Base-by-base conservation (phyloP, 1,140 invertebrate species). In the Harpegnathos saltator region DNA sequence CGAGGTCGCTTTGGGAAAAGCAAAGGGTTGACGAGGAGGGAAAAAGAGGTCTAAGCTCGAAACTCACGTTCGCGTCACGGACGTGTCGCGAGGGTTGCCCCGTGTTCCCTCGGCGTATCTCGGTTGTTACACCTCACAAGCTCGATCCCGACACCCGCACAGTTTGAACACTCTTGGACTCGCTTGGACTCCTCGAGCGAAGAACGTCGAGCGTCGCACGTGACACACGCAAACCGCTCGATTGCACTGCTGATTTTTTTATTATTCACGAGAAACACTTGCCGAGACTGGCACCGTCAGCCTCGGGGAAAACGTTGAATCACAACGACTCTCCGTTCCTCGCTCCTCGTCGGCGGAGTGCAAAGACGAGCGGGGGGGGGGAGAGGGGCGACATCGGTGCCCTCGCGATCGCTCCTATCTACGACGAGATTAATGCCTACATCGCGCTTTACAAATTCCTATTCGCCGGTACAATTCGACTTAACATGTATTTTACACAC, bases 401-500 rank as follows among this genome's bases (percentile, higher is more conserved):
- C 61, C 58, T 58, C 15, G 78, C 54, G 38, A 74, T 22, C 22
- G 7, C n/a, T 62, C 72, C 22, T 52, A 50, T 19, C 68, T 74
- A 61, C 44, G 68, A 73, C 75, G 58, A 71, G 74, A 69, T 68
- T 84, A 81, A 78, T 44, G 38, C 61, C 66, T 82, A 82, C 26
- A 56, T 72, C 77, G 65, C 77, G 38, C 65, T 63, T 83, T 73
- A 83, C 74, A 77, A 69, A 84, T 12, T 65, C 80, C 38, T 44
- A 56, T 78, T 54, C 29, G 56, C 54, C 80, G 59, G 19, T 85
- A 61, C 59, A 82, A 22, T 50, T 72, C 62, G 62, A 72, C 58
- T 56, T 86, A 75, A 86, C 71, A 77, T 44, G 12, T 85, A 59
- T 48, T 83, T 77, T 82, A 72, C 52, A 74, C 82, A 77, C 82